These are phyloP conservation scores for Myoxocephalus aenaeus DNA, from an alignment of 2,797 vertebrate species.

Conservation along the genomic window DNA sequence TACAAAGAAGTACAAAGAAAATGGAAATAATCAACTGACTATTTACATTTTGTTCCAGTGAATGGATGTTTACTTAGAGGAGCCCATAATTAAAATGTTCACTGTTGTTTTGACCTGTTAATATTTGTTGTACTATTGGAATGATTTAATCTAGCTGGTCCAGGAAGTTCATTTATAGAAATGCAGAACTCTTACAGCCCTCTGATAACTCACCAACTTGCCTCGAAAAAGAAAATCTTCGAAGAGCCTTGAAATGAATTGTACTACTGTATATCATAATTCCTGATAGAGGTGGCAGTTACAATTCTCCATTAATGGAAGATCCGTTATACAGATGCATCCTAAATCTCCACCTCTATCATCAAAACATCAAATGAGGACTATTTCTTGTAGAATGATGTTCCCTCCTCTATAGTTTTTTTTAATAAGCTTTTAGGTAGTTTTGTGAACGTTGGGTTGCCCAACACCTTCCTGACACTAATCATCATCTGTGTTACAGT, in stretches of 20 bases:
- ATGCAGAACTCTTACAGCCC: neutral
- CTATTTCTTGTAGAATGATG: too few species aligned
- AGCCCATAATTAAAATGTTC: too few species aligned
- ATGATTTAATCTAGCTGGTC: neutral
- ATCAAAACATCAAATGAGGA: too few species aligned
- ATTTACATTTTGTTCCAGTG: too few species aligned
- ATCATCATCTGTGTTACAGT: neutral
- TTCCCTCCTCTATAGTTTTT: too few species aligned
- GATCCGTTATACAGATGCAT: neutral
- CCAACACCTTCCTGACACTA: neutral
- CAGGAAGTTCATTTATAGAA: slow-evolving; percentile 15
- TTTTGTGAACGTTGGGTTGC: neutral
- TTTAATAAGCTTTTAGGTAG: neutral
- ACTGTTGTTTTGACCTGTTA: neutral
- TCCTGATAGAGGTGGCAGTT: neutral
- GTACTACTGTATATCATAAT: neutral
- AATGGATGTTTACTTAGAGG: too few species aligned
- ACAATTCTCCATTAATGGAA: neutral
- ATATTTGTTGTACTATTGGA: neutral
- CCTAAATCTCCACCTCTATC: too few species aligned
- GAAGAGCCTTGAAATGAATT: slow-evolving; percentile 2
- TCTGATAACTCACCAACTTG: neutral
- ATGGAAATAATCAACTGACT: too few species aligned
- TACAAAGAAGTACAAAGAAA: too few species aligned
- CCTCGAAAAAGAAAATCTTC: neutral